Evolutionary conservation across 1,140 invertebrate species (phyloP), one percentile per base, ranked within the genome.

Genomic region (Mya arenaria): DNA sequence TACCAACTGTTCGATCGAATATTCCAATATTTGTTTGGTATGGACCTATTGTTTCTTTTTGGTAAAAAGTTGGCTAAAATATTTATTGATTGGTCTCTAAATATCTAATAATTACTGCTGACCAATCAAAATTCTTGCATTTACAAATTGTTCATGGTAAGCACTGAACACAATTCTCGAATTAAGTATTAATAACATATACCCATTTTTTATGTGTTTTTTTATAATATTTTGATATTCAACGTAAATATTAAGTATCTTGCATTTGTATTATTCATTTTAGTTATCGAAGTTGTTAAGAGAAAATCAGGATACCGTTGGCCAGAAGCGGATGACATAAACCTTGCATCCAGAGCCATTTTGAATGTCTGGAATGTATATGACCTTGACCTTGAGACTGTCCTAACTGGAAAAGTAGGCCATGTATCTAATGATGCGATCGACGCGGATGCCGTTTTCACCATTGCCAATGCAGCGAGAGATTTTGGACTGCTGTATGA

Each of bases 331-430:
- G 6, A 3, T 32, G 79, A 82, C 23, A 25, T 82, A 15, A 73
- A 65, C 25, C 19, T 36, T 28, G 79, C 79, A 44, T 68, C 79
- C 2, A 10, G 28, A n/a, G 69, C 68, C 0, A 63, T 82, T 36
- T 23, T 82, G n/a, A 63, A 82, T 36, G 60, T 82, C 28, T 82
- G 79, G 79, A 73, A 4, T 17, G 44, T 74, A 25, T 74, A 73
- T 34, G 66, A 82, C 25, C 48, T 82, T 52, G 62, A 82, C 32
- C 32, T 82, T 37, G 69, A 63, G 6, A n/a, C 71, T 3, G 6
- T 82, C 4, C 30, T 56, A 8, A 52, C 48, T 23, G 79, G 79
- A 23, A 65, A 25, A 5, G 41, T 73, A 0, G 34, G 23, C 3
- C 17, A 36, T 13, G 62, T 63, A 4, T 23, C 34, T 15, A 48